Base-by-base conservation (phyloP, 1,140 invertebrate species). In the Drosophila santomea region DNA sequence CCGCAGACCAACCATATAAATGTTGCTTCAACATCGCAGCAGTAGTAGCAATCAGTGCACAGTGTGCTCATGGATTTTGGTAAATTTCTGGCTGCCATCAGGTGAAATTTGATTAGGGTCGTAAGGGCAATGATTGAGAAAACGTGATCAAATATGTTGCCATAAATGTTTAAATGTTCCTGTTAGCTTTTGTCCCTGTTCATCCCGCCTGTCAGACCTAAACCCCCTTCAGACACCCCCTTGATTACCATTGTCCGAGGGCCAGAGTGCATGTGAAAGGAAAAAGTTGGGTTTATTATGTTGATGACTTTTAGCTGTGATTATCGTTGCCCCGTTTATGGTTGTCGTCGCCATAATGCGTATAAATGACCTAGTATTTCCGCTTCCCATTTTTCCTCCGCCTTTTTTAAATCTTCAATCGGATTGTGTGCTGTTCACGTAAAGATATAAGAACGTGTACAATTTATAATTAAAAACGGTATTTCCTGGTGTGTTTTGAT, bases 61-160 rank as follows among this genome's bases (percentile, higher is more conserved):
- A 89, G 77, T 84, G 80, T 84, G 84, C 80, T 75, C 80, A 89
- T 88, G 75, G 67, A 80, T 77, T 79, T 84, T 88, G 76, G 75
- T 77, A 84, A 80, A 89, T 88, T 89, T 73, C 72, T 73, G 57
- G 63, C 74, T 90, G 64, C 80, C 84, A 90, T 89, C 84, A 89
- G 84, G 84, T 89, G 80, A 89, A 89, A 89, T 89, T 89, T 89
- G 84, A 89, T 89, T 89, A 89, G 84, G 84, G 84, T 89, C 84
- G 80, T 89, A 89, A 89, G 84, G 84, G 77, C 84, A 89, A 89
- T 89, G 84, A 89, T 89, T 89, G 84, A 89, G 84, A 89, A 89
- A 90, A 89, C 84, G 84, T 89, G 84, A 89, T 89, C 84, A 89
- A 89, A 89, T 89, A 89, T 89, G 84, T 89, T 89, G 85, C 85